Evolutionary conservation across 2,113 vertebrate genomes (phyloP).

Genomic region (Corydoras maculifer): DNA sequence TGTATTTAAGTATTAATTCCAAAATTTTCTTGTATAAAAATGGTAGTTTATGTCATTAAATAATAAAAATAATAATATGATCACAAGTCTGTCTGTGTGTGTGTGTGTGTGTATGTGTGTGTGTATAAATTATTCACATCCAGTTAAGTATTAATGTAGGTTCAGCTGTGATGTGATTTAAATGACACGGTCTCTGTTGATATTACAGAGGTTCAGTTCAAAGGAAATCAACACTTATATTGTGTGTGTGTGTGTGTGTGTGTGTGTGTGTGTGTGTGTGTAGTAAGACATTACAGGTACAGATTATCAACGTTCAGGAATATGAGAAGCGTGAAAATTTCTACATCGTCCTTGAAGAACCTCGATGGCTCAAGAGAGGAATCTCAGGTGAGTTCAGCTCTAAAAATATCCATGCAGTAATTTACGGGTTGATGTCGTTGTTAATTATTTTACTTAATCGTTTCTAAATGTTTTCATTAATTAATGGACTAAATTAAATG

Average conservation of each 20-base stretch:
- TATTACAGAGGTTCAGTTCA: constrained; percentile 34
- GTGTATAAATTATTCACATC: constrained; percentile 50
- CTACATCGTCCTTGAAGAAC: constrained; percentile 80
- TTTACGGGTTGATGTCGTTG: too few species aligned
- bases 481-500: neutral
- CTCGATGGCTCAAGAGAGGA: constrained; percentile 82
- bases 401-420: too few species aligned
- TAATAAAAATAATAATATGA: too few species aligned
- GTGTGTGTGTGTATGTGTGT: constrained; percentile 14
- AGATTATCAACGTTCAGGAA: constrained; percentile 79
- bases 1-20: too few species aligned
- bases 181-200: constrained; percentile 34
- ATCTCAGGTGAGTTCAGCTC: constrained; percentile 60
- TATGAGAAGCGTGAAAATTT: constrained; percentile 87
- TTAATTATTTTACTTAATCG: too few species aligned
- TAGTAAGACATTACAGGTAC: constrained; percentile 75
- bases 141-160: constrained; percentile 50
- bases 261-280: constrained; percentile 37
- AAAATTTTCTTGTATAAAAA: too few species aligned
- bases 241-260: constrained; percentile 28
- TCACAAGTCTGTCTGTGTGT: constrained; percentile 8
- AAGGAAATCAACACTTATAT: constrained; percentile 32
- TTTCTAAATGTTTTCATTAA: too few species aligned
- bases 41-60: too few species aligned
- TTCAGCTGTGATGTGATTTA: constrained; percentile 53